Evolutionary conservation across 2,888 invertebrate genomes (phyloP).

Genomic region (Autographa pulchrina): DNA sequence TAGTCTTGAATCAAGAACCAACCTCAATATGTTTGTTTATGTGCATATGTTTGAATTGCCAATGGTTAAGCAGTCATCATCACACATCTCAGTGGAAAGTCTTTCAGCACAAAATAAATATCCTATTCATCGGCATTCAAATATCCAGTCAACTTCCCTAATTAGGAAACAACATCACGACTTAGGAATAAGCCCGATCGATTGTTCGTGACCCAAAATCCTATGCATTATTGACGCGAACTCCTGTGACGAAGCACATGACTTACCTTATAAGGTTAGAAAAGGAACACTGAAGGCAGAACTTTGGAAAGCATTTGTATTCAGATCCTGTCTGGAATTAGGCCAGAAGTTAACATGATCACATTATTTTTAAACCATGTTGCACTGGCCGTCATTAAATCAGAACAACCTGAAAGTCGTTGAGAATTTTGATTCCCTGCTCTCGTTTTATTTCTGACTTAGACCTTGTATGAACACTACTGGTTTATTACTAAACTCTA

Average conservation of each 20-base stretch:
- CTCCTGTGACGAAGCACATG: not conserved
- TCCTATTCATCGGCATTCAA: too few species aligned
- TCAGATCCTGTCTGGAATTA: too few species aligned
- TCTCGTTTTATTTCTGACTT: not conserved
- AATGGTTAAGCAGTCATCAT: too few species aligned
- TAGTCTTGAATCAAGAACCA: too few species aligned
- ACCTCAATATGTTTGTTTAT: too few species aligned
- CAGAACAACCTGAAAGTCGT: too few species aligned
- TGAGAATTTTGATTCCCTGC: not conserved
- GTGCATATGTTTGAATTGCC: too few species aligned
- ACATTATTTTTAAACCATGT: not conserved
- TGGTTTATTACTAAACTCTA: constrained; percentile 18
- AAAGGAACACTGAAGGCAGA: not conserved
- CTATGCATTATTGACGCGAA: not conserved
- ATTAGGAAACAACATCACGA: constrained; percentile 2
- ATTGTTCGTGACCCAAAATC: constrained; percentile 1
- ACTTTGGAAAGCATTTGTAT: not conserved
- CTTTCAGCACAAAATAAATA: too few species aligned
- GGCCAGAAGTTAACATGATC: too few species aligned
- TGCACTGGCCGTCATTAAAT: not conserved
- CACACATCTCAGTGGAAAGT: too few species aligned
- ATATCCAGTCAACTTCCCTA: constrained; percentile 1
- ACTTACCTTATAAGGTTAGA: not conserved
- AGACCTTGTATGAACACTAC: not conserved
- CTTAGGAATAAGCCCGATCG: not conserved